Percentiles rank a stretch among this genome's conserved stretches.
phyloP scores from a whole-genome alignment of 2,797 vertebrate genomes.

The Myiotriccus ornatus region DNA sequence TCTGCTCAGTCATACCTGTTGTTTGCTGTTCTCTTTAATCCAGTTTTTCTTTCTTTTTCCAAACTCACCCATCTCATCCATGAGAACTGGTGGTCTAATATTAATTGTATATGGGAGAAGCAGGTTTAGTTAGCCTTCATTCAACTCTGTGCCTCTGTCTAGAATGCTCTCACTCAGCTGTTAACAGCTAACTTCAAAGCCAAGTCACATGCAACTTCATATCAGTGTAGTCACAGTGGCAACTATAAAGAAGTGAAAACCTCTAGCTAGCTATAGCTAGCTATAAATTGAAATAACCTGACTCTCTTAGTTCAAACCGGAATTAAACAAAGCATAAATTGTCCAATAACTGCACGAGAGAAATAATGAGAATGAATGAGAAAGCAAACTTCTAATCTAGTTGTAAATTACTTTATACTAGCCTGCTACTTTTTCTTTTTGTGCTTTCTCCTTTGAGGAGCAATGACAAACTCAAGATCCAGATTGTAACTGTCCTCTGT shows the following conservation, averaged over 20 bases:
- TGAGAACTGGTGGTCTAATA: neutral
- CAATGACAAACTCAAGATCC: neutral
- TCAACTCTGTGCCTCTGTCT: neutral
- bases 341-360: neutral
- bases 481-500: neutral
- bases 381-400: neutral
- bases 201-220: neutral
- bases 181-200: neutral
- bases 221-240: neutral
- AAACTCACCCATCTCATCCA: neutral
- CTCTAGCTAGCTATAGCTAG: neutral
- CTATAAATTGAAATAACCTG: neutral
- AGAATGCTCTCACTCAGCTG: neutral
- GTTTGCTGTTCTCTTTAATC: neutral
- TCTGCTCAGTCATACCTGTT: neutral
- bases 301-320: neutral
- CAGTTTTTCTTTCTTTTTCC: neutral
- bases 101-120: neutral
- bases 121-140: neutral
- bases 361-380: neutral
- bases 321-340: neutral
- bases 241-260: neutral
- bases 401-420: neutral
- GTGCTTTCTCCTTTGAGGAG: neutral
- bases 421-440: neutral